A percentile compares a stretch with the other conserved stretches of the same genome.
Conservation (phyloP, 2,888 invertebrate genomes). For the Archips crataeganus region DNA sequence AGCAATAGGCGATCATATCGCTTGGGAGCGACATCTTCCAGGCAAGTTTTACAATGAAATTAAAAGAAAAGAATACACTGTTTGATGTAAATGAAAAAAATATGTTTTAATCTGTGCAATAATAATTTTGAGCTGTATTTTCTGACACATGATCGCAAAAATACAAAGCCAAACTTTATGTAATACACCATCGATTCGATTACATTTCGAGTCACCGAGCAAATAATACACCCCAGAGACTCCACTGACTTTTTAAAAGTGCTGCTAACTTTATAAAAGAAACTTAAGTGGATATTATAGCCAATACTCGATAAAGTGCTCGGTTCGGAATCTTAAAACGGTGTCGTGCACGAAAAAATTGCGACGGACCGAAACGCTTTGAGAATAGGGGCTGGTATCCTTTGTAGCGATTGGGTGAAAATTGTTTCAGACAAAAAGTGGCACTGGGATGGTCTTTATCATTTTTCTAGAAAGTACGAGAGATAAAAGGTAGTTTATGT, state of each 20-base stretch:
- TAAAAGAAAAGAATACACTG: too few relatives aligned
- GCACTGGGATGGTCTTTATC: conserved; percentile 6
- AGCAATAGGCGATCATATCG: too few relatives aligned
- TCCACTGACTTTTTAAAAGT: conserved; percentile 6
- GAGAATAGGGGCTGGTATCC: not conserved
- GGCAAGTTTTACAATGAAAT: too few relatives aligned
- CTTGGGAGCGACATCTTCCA: too few relatives aligned
- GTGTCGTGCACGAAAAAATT: not conserved
- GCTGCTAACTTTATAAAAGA: conserved; percentile 14
- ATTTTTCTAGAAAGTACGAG: conserved; percentile 9
- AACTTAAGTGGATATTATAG: conserved; percentile 27
- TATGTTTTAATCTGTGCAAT: too few relatives aligned
- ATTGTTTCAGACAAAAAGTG: conserved; percentile 16
- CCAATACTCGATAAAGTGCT: conserved; percentile 28
- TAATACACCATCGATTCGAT: not conserved
- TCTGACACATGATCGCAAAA: not conserved
- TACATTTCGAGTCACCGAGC: conserved; percentile 1
- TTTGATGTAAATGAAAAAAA: too few relatives aligned
- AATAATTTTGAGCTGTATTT: not conserved
- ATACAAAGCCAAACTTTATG: not conserved
- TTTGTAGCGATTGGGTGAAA: not conserved
- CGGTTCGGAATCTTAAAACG: conserved; percentile 12
- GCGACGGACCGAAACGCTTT: not conserved
- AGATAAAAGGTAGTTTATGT: conserved; percentile 27
- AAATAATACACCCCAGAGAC: conserved; percentile 18